A percentile compares a stretch with the other conserved stretches of the same genome.
These are phyloP conservation scores for Thaumetopoea pityocampa DNA, from an alignment of 1,140 invertebrate species.

Conservation along the genomic window DNA sequence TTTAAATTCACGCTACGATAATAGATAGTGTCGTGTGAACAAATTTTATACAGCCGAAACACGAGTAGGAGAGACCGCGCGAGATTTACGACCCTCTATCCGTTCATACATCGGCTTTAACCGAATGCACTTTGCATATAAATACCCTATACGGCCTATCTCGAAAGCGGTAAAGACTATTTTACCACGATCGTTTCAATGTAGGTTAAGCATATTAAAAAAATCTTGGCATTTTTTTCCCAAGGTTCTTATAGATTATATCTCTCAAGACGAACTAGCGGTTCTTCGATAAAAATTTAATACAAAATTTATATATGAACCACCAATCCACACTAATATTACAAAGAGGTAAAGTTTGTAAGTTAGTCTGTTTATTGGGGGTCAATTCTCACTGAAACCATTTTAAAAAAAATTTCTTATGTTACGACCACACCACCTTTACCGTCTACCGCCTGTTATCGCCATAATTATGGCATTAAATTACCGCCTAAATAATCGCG, in stretches of 20 bases:
- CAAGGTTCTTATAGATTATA: constrained; percentile 9
- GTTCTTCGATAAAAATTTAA: too few species aligned
- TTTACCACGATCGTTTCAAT: constrained; percentile 5
- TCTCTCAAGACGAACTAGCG: too few species aligned
- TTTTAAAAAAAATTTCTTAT: too few species aligned
- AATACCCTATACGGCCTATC: constrained; percentile 11
- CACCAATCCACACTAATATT: too few species aligned
- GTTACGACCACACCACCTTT: too few species aligned
- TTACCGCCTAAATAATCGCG: too few species aligned
- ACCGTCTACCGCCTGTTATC: too few species aligned
- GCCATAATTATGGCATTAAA: too few species aligned
- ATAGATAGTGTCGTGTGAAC: constrained; percentile 31
- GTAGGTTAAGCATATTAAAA: constrained; percentile 22
- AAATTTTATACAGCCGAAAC: constrained; percentile 28
- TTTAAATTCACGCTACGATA: constrained; percentile 23
- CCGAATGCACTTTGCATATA: constrained; percentile 36
- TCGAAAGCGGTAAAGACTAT: constrained; percentile 6
- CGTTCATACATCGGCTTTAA: constrained; percentile 34
- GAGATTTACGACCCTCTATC: constrained; percentile 45
- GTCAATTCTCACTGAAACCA: too few species aligned
- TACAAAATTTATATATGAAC: neutral
- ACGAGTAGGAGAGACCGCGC: constrained; percentile 24
- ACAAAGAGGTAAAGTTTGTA: too few species aligned
- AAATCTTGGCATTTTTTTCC: constrained; percentile 18
- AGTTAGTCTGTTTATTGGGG: too few species aligned